Evolutionary conservation across 1,140 invertebrate species (phyloP).

Genomic region (Bombus sibiricus): DNA sequence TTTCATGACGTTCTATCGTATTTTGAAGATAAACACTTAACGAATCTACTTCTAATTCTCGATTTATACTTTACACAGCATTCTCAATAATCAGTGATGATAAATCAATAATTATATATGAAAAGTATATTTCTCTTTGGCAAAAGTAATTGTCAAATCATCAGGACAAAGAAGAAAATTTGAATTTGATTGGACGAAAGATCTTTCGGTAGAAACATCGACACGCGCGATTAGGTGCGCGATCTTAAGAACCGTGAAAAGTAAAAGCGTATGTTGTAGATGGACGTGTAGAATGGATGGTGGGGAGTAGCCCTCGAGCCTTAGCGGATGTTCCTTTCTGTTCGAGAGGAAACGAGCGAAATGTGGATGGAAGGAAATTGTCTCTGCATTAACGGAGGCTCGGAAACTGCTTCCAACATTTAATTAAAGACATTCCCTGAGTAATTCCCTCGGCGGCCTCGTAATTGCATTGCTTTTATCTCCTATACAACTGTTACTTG

Average conservation of each 20-base stretch:
- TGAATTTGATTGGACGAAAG: constrained; percentile 63
- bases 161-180: background rate
- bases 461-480: constrained; percentile 81
- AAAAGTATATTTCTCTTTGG: background rate
- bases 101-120: too few relatives aligned
- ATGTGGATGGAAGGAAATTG: constrained; percentile 82
- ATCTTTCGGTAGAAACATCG: constrained; percentile 73
- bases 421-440: constrained; percentile 82
- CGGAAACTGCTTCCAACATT: constrained; percentile 82
- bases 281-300: constrained; percentile 4
- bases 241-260: constrained; percentile 73
- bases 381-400: constrained; percentile 82
- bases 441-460: constrained; percentile 76
- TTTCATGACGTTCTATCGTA: background rate
- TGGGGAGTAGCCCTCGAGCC: constrained; percentile 16
- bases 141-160: background rate
- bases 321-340: constrained; percentile 73
- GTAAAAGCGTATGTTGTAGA: constrained; percentile 18
- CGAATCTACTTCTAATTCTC: background rate
- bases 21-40: background rate
- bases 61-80: background rate
- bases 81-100: background rate
- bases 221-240: constrained; percentile 76
- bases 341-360: constrained; percentile 65
- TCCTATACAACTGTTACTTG: constrained; percentile 79